Conservation (phyloP, 2,113 vertebrate species). For the Eleginops maclovinus region DNA sequence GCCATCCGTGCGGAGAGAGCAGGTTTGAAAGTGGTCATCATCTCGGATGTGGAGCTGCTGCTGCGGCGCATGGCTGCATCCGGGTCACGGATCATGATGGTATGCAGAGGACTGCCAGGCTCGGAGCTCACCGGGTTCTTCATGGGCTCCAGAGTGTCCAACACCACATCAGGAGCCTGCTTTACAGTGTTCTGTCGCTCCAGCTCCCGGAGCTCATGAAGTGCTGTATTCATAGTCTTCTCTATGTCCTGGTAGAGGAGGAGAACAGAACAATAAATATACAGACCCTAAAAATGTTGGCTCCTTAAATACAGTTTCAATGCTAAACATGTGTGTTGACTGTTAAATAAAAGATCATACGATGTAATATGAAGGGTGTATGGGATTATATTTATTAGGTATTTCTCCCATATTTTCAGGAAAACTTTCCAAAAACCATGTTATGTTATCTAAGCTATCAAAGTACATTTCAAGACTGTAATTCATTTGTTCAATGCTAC, state of each 20-base stretch:
- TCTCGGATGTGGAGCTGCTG: constrained; percentile 93
- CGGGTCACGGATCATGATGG: constrained; percentile 96
- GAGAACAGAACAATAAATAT: background rate
- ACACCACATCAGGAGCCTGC: constrained; percentile 95
- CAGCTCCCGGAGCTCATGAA: constrained; percentile 95
- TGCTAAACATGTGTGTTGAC: too few relatives aligned
- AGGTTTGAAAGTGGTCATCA: constrained; percentile 98
- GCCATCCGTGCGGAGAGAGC: constrained; percentile 91
- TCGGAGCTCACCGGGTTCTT: constrained; percentile 93
- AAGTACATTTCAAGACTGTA: too few relatives aligned
- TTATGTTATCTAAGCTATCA: too few relatives aligned
- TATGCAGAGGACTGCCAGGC: constrained; percentile 95
- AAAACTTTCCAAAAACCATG: too few relatives aligned
- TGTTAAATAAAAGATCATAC: too few relatives aligned
- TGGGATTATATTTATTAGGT: too few relatives aligned
- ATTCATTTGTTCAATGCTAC: too few relatives aligned
- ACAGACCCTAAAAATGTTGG: too few relatives aligned
- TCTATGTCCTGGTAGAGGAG: constrained; percentile 91
- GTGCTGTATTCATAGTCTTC: constrained; percentile 97
- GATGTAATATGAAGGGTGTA: too few relatives aligned
- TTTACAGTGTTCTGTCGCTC: constrained; percentile 96
- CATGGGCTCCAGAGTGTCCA: constrained; percentile 97
- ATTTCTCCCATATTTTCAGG: too few relatives aligned
- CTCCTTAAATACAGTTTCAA: too few relatives aligned
- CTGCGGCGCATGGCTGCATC: constrained; percentile 96